Evolutionary conservation across 2,888 invertebrate species (phyloP).

Genomic region (Kryphioiulus occultus): DNA sequence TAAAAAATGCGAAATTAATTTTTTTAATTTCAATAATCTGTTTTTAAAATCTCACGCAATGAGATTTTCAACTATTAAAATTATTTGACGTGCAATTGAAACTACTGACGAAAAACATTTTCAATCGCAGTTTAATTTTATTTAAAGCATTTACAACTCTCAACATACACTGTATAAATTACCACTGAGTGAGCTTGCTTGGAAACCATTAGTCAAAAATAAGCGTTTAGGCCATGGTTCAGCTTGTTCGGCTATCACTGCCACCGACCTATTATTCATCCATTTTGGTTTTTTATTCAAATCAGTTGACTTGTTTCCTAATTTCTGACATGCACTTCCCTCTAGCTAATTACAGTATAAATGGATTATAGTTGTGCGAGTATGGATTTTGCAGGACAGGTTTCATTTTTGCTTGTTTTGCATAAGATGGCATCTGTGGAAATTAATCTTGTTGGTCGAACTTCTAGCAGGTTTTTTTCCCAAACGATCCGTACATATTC

Average conservation of each 20-base stretch:
- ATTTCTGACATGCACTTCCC: neutral
- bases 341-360: constrained; percentile 11
- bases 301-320: neutral
- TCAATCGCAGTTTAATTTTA: neutral
- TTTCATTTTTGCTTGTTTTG: neutral
- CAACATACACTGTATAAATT: neutral
- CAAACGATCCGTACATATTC: neutral
- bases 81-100: neutral
- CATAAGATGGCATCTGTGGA: constrained; percentile 7
- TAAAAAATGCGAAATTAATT: neutral
- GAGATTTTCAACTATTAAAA: too few relatives aligned
- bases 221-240: neutral
- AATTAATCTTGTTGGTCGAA: neutral
- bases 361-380: neutral
- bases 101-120: neutral
- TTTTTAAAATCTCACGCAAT: neutral
- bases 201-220: neutral
- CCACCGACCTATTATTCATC: neutral
- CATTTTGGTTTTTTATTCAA: neutral
- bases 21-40: neutral
- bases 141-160: neutral
- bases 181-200: neutral
- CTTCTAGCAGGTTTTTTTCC: neutral
- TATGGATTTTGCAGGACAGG: neutral
- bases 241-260: neutral